phyloP scores from a whole-genome alignment of 2,797 vertebrate genomes.

The Lemur catta region DNA sequence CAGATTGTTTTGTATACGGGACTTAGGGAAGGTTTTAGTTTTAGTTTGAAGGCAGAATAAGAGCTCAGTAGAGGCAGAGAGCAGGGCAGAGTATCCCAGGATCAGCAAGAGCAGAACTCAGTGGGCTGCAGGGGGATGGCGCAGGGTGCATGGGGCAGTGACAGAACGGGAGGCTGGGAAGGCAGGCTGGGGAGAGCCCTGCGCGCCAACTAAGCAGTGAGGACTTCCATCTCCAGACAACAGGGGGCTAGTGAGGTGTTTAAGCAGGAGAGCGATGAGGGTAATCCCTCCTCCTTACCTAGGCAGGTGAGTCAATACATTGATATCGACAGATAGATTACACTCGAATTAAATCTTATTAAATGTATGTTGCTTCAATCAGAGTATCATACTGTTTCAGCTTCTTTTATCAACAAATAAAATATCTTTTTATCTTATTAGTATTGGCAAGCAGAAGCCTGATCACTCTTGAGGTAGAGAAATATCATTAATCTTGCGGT shows the following conservation, averaged over 20 bases:
- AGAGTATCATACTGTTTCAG: not conserved
- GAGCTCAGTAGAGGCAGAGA: not conserved
- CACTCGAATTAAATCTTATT: not conserved
- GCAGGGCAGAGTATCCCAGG: not conserved
- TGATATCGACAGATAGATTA: not conserved
- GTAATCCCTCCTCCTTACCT: not conserved
- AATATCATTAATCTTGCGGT: not conserved
- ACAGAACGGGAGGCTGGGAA: not conserved
- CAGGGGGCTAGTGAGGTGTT: not conserved
- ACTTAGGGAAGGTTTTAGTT: not conserved
- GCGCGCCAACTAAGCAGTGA: not conserved
- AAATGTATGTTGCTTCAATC: not conserved
- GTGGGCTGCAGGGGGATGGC: not conserved
- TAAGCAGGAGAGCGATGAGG: not conserved
- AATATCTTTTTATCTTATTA: not conserved
- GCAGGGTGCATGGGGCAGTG: no score
- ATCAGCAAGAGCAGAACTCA: not conserved
- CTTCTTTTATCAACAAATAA: not conserved
- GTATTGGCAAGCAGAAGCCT: not conserved
- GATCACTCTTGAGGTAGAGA: not conserved
- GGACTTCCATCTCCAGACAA: not conserved
- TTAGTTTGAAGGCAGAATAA: not conserved
- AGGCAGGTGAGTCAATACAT: not conserved
- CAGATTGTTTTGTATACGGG: not conserved
- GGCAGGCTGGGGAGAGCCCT: not conserved